Conservation (phyloP, 2,113 vertebrate species). For the Psammodynastes pulverulentus region DNA sequence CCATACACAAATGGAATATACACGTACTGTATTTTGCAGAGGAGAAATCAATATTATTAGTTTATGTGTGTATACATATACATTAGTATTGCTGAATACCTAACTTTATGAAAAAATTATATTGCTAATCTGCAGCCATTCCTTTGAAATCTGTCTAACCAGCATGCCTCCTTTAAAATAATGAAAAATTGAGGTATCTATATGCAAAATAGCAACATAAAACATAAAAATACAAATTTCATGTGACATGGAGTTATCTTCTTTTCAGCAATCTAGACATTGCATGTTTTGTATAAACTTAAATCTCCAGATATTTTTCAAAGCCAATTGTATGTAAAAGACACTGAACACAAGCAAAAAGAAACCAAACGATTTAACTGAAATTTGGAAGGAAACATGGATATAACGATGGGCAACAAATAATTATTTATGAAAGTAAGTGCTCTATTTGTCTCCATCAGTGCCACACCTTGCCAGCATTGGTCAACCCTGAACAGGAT, state of each 20-base stretch:
- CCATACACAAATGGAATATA: neutral
- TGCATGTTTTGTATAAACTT: neutral
- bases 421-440: neutral
- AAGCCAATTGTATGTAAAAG: neutral
- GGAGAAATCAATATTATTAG: neutral
- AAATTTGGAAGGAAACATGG: neutral
- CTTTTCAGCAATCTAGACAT: neutral
- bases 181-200: neutral
- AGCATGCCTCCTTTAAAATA: neutral
- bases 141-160: neutral
- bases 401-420: neutral
- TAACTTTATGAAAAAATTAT: neutral
- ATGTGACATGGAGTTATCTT: neutral
- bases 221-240: neutral
- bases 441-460: neutral
- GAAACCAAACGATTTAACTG: neutral
- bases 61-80: neutral
- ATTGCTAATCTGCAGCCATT: neutral
- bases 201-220: neutral
- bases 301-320: neutral
- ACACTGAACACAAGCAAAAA: neutral
- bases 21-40: neutral
- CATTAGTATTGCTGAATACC: neutral
- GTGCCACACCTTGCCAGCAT: too few relatives aligned
- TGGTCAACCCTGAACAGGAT: too few relatives aligned